Base-by-base conservation (phyloP, 2,888 invertebrate species). In the Ectropis crepuscularia region DNA sequence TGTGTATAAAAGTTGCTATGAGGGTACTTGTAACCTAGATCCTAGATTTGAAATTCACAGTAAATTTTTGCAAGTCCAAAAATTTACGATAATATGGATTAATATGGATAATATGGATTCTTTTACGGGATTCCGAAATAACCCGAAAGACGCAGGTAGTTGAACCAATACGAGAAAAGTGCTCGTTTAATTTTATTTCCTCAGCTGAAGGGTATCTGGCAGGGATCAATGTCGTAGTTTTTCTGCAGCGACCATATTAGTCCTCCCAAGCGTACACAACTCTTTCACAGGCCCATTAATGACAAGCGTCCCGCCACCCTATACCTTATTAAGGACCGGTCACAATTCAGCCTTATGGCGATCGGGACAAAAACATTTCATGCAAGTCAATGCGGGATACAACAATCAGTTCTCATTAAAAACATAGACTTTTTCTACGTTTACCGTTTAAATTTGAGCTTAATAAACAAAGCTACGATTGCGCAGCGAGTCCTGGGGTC, bases 331-430 rank as follows among this genome's bases (percentile, higher is more conserved):
- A 79, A 80, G 81, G 72, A 60, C 64, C 66, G 61, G 67, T 70
- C 72, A 72, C 69, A 60, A 66, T 62, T 68, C 70, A 73, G 72
- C 74, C 75, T 77, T 79, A 78, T 57, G 48, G 64, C 42, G 46
- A 68, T 61, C 71, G 63, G 50, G 48, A 61, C 69, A 77, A 74
- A 75, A 83, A 82, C 64, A 57, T 63, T 75, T 84, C 83, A 82
- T 83, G 80, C 75, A 83, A 85, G 80, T 85, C 83, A 85, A 85
- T 85, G 69, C 71, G 69, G 69, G 71, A 70, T 67, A 71, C 66
- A 62, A 53, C 49, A 65, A 62, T 62, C 59, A 60, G 70, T 72
- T 69, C 72, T 63, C 72, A 74, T 74, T 59, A 62, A 55, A 66
- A 66, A 63, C 53, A 58, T 63, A 38, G 49, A 53, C 60, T 47